phyloP scores from a whole-genome alignment of 2,113 vertebrate genomes.

The Antigone vipio region DNA sequence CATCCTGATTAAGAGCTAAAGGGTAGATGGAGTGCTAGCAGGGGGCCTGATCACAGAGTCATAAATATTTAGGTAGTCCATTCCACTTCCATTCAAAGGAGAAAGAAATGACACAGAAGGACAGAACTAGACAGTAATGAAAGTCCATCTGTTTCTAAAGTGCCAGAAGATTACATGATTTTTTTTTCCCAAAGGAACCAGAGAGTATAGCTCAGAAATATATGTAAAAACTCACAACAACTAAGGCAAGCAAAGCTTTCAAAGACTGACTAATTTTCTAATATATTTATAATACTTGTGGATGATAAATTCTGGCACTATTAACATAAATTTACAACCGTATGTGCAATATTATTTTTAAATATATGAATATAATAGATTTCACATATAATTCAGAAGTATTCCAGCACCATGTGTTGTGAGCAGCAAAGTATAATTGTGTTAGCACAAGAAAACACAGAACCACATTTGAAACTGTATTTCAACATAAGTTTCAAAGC shows the following conservation, averaged over 20 bases:
- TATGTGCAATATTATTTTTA: background rate
- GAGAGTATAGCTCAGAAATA: accelerated
- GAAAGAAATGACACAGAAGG: background rate
- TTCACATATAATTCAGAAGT: background rate
- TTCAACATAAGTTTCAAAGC: background rate
- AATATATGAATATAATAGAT: background rate
- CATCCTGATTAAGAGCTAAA: background rate
- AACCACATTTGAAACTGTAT: background rate
- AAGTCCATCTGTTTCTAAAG: background rate
- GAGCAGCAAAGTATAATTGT: background rate
- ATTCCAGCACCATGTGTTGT: background rate
- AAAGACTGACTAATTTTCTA: background rate
- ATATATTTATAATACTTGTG: background rate
- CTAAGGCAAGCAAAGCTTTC: background rate
- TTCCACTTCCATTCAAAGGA: background rate
- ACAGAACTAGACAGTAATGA: background rate
- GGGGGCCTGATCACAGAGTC: background rate
- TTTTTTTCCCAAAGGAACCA: background rate
- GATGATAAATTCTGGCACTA: background rate
- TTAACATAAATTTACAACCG: background rate
- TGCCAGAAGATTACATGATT: background rate
- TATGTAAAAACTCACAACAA: background rate
- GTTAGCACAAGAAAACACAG: background rate
- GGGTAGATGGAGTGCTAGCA: background rate
- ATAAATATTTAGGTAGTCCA: constrained; percentile 42